phyloP scores from a whole-genome alignment of 2,797 vertebrate genomes.

The Crenuchus spilurus region DNA sequence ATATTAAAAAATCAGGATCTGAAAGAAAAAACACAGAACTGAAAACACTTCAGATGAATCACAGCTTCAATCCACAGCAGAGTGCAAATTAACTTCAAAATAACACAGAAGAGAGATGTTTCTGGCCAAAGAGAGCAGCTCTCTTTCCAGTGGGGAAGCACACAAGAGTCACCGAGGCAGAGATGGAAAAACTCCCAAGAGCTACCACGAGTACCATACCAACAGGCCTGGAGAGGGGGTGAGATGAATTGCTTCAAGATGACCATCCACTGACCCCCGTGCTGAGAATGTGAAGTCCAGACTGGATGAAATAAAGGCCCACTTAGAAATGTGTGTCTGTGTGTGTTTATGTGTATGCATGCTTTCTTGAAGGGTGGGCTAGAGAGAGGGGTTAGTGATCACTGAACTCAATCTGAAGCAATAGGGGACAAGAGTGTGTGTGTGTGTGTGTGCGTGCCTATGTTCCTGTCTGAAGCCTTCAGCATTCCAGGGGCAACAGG shows the following conservation, averaged over 20 bases:
- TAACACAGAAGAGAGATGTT: background rate
- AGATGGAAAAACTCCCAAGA: background rate
- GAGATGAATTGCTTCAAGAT: background rate
- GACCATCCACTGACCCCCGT: background rate
- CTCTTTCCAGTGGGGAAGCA: background rate
- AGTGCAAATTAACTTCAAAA: background rate
- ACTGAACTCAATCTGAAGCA: background rate
- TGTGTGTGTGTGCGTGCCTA: background rate
- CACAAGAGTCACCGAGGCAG: background rate
- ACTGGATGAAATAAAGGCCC: background rate
- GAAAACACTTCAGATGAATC: background rate
- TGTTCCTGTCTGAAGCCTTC: conserved; percentile 35
- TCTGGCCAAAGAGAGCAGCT: background rate
- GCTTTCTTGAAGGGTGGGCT: background rate
- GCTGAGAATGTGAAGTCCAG: background rate
- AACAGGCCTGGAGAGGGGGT: background rate
- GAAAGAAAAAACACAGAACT: too few relatives aligned
- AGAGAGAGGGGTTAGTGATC: background rate
- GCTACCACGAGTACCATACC: background rate
- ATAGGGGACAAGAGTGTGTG: background rate
- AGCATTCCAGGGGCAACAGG: conserved; percentile 87
- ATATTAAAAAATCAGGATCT: too few relatives aligned
- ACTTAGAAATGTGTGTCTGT: background rate
- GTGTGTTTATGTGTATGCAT: background rate
- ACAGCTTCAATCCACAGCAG: background rate